Evolutionary conservation across 35 echinoderm and acorn worm genomes (phyloP), one percentile per base, ranked within the genome.

Genomic region (Apostichopus californicus): DNA sequence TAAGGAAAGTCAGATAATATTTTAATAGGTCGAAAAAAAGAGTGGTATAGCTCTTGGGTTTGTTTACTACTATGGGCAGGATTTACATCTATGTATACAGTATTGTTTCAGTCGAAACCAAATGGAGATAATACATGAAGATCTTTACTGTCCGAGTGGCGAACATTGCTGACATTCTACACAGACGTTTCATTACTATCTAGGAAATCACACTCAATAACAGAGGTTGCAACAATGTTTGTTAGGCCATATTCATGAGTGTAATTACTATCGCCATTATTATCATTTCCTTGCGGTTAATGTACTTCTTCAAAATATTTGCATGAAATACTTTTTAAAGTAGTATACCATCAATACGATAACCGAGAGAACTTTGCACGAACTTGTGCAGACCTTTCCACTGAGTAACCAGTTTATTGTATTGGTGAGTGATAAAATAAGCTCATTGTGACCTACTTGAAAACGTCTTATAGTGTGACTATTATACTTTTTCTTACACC

Each of bases 241-340:
- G 22, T 25, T 12, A 21, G 1, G 22, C 18, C 78, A 79, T 5
- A 79, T 28, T 5, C 9, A 3, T 79, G 26, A 28, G 26, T 28
- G 26, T 28, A 28, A 28, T 28, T 28, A 28, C 26, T 28, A 28
- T 28, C 26, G 26, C 26, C 26, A 28, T 28, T 28, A 28, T 28
- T 28, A 28, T 28, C 26, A 28, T 28, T 28, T 28, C 1, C 26
- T 24, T 11, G 11, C 1, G 57, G 26, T 28, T 24, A 24, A 79
- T 34, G 22, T 79, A 79, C 34, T 91, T 72, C 78, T 91, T 77
- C 11, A 91, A 46, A 17, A 91, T 22, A 52, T 91, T 91, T 18
- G 89, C 89, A 91, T 91, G 89, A 46, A 54, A 79, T 0, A 17
- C 55, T 15, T 28, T 28, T 28, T 28, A 28, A 28, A 28, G 26